These are phyloP conservation scores for Epiblema foenella DNA, from an alignment of 2,888 invertebrate species.

Conservation along the genomic window DNA sequence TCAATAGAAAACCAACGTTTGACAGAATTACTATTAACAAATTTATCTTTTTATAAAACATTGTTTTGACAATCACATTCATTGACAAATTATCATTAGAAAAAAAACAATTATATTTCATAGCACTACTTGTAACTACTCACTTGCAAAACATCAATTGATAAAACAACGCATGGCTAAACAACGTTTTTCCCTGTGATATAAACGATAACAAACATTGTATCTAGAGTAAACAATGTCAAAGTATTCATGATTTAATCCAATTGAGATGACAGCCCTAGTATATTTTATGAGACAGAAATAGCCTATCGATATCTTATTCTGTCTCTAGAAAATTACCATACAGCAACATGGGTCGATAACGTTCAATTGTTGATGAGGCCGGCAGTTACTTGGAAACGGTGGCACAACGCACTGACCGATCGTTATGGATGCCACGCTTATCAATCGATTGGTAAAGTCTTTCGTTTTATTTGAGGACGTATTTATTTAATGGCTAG, in stretches of 20 bases:
- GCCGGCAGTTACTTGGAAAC: constrained; percentile 77
- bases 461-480: constrained; percentile 24
- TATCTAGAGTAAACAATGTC: not conserved
- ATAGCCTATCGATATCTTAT: constrained; percentile 33
- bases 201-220: too few relatives aligned
- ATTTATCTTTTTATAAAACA: too few relatives aligned
- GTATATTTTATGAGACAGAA: not conserved
- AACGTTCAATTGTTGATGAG: constrained; percentile 79
- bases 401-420: constrained; percentile 56
- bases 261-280: not conserved
- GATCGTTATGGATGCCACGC: constrained; percentile 43
- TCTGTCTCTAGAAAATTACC: constrained; percentile 53
- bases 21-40: too few relatives aligned
- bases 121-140: too few relatives aligned
- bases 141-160: too few relatives aligned
- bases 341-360: constrained; percentile 64
- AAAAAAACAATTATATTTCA: too few relatives aligned
- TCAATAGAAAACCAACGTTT: too few relatives aligned
- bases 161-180: too few relatives aligned
- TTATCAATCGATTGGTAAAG: constrained; percentile 64
- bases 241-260: not conserved
- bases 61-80: too few relatives aligned
- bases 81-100: too few relatives aligned
- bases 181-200: too few relatives aligned
- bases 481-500: not conserved